Evolutionary conservation across 53 echinoderm and acorn worm genomes (phyloP), one percentile per base, ranked within the genome.

Genomic region (Paracentrotus lividus): DNA sequence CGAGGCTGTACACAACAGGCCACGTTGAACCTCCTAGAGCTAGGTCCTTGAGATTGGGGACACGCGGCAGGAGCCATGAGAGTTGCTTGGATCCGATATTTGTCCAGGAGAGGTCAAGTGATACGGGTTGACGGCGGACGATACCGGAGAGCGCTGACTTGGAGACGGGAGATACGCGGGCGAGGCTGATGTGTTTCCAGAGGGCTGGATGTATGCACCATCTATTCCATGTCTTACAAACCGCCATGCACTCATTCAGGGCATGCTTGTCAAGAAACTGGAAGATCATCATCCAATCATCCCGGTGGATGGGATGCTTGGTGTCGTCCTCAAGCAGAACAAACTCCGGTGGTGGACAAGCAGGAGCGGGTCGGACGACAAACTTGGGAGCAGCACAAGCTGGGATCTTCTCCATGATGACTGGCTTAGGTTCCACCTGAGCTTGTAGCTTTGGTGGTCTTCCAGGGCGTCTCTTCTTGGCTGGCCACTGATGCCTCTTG

Each of bases 161-260:
- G 34, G 89, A 72, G 57, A 99, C 52, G 4, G 96, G 95, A 21
- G 85, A 68, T 18, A 95, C 68, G 21, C 94, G 93, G 7, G 96
- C 90, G 0, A 96, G 93, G 49, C 95, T 94, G 51, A 99, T 49
- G 3, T 16, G 66, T 29, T 67, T 90, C 99, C 99, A 99, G 36
- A 99, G 93, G 8, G 94, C 78, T 4, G 97, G 90, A 72, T 99
- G 95, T 13, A 88, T 98, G 88, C 99, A 96, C 99, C 99, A 99
- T 23, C 95, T 90, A 77, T 99, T 99, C 99, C 99, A 99, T 0
- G 96, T 96, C 88, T 96, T 97, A 78, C 99, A 99, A 23, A 99
- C 99, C 8, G 93, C 86, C 91, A 99, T 96, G 77, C 99, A 99
- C 8, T 93, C 52, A 29, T 96, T 95, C 20, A 96, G 84, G 38